Evolutionary conservation across 2,888 invertebrate genomes (phyloP).

Genomic region (Cheilosia urbana): DNA sequence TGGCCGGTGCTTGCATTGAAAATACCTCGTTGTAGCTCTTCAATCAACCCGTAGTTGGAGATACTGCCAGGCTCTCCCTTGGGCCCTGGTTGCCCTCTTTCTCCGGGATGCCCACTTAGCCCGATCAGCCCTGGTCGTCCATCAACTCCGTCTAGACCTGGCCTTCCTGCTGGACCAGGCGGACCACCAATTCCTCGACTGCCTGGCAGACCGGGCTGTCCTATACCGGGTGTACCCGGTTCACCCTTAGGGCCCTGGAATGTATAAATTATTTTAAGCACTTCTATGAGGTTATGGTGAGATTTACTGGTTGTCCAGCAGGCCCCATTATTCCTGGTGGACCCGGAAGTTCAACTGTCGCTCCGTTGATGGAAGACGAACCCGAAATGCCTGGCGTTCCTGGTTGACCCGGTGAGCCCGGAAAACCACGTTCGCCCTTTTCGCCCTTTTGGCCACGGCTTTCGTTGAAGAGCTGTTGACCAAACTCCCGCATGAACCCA

Average conservation of each 20-base stretch:
- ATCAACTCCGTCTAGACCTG: conserved; percentile 85
- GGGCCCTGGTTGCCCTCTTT: conserved; percentile 84
- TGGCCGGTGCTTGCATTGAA: conserved; percentile 43
- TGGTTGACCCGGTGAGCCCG: conserved; percentile 82
- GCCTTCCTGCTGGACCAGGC: conserved; percentile 83
- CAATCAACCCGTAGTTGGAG: conserved; percentile 80
- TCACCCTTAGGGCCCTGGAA: conserved; percentile 49
- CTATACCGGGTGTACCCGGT: conserved; percentile 77
- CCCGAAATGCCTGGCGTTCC: conserved; percentile 81
- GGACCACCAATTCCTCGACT: neutral
- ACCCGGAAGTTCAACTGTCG: conserved; percentile 17
- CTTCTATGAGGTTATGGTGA: neutral
- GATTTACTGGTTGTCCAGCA: conserved; percentile 27
- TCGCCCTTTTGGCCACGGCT: conserved; percentile 73
- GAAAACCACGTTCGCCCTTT: conserved; percentile 84
- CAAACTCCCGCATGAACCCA: conserved; percentile 49
- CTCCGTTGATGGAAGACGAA: neutral
- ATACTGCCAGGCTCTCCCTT: conserved; percentile 83
- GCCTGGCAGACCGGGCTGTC: conserved; percentile 36
- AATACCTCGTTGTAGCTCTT: conserved; percentile 40
- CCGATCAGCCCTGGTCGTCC: conserved; percentile 82
- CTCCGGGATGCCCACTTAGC: conserved; percentile 83
- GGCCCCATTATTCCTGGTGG: conserved; percentile 26
- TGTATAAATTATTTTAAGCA: neutral
- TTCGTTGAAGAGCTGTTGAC: conserved; percentile 37